phyloP scores from a whole-genome alignment of 2,888 invertebrate species.

The Cancer borealis region DNA sequence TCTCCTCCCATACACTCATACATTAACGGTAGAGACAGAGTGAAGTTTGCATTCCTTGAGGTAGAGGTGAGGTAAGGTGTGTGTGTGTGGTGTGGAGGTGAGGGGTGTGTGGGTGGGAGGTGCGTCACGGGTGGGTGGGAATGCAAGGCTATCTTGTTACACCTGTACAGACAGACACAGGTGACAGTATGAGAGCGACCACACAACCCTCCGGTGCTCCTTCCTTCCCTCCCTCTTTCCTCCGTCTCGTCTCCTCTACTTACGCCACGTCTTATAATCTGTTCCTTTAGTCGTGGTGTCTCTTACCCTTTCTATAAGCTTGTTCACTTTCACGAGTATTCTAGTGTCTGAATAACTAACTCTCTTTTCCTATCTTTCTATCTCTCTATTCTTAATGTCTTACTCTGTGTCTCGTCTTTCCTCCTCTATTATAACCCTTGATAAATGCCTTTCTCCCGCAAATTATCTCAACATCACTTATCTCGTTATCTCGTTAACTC shows the following conservation, averaged over 20 bases:
- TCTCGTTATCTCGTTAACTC: background rate
- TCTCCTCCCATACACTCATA: too few relatives aligned
- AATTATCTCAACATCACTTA: slow-evolving; percentile 13
- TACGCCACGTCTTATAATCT: background rate
- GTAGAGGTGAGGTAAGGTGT: background rate
- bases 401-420: background rate
- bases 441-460: background rate
- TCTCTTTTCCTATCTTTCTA: background rate
- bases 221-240: background rate
- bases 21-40: background rate
- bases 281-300: background rate
- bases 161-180: slow-evolving; percentile 49
- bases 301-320: background rate
- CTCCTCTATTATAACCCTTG: background rate
- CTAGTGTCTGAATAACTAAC: background rate
- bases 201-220: background rate
- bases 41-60: background rate
- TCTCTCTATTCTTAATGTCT: background rate
- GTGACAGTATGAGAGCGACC: slow-evolving; percentile 50
- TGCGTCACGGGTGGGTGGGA: slow-evolving; percentile 44
- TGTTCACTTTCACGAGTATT: background rate
- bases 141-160: slow-evolving; percentile 47
- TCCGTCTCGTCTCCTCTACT: background rate
- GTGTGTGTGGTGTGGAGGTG: background rate
- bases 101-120: background rate